Percentiles rank a stretch among this genome's conserved stretches.
These are phyloP conservation scores for Plectus sambesii DNA, from an alignment of 1,140 invertebrate species.

Conservation along the genomic window DNA sequence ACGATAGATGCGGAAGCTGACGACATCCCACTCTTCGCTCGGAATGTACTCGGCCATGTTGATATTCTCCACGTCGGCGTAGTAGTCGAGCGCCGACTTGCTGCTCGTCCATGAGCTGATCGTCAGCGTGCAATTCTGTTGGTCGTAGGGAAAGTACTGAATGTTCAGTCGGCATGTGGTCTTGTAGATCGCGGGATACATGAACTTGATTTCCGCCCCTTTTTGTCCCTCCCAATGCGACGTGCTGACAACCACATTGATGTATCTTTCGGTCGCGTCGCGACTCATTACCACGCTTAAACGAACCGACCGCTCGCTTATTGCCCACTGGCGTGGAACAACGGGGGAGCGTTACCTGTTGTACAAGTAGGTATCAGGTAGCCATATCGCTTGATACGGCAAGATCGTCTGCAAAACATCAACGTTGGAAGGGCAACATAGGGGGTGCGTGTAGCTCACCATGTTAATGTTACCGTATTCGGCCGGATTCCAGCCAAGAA, in stretches of 20 bases:
- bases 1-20: conserved; percentile 38
- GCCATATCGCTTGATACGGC: conserved; percentile 37
- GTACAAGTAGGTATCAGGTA: conserved; percentile 42
- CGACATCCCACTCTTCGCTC: conserved; percentile 44
- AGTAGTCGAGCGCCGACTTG: conserved; percentile 41
- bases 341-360: conserved; percentile 33
- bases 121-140: conserved; percentile 44
- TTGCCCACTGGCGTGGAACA: too few species aligned
- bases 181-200: conserved; percentile 42
- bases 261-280: conserved; percentile 43
- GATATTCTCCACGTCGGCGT: conserved; percentile 41
- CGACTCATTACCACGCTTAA: conserved; percentile 40
- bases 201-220: conserved; percentile 37
- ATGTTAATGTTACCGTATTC: conserved; percentile 36
- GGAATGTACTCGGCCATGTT: conserved; percentile 39
- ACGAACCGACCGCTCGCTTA: not conserved
- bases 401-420: too few species aligned
- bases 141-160: conserved; percentile 43
- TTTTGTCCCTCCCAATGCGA: conserved; percentile 33
- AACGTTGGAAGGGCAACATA: too few species aligned
- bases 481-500: conserved; percentile 33
- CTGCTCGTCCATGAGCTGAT: conserved; percentile 42
- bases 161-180: conserved; percentile 42
- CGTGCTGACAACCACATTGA: conserved; percentile 39
- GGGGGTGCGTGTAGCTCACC: too few species aligned